Base-by-base conservation (phyloP, 2,113 vertebrate species). In the Antigone vipio region DNA sequence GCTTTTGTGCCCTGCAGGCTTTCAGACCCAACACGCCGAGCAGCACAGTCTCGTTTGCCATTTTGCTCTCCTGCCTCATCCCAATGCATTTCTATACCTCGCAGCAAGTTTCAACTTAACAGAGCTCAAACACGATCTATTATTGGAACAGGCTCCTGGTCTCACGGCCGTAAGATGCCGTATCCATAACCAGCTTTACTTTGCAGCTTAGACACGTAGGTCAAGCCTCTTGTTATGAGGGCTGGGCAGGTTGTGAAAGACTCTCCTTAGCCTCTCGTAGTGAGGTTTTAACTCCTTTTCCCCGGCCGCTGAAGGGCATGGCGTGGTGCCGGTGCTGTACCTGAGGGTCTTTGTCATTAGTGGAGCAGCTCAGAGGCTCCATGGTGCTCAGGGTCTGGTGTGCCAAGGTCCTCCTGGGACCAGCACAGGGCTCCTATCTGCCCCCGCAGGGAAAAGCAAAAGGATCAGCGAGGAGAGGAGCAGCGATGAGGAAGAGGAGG, bases 291-390 rank as follows among this genome's bases (percentile, higher is more conserved):
- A 20, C 26, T 66, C 15, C 40, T 8, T 13, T 55, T 20, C 20
- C 45, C 15, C 4, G 2, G 34, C 26, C 4, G 0, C 49, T 15
- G 42, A 27, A 50, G 18, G 45, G 53, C 59, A 35, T 2, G 1
- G 44, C 2, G 14, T 32, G 34, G n/a, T 60, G 52, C 67, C 0
- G 2, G 8, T 3, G 50, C 83, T 7, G 2, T 8, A 89, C 67
- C 64, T 18, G 35, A 7, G 32, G 8, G 4, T 35, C 59, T 19
- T 32, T 66, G 11, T 5, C 22, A 6, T 1, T 12, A 38, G 64
- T 11, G 3, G 23, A 53, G 32, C 7, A 22, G 55, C 86, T 58
- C 52, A 34, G 71, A 67, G 13, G 53, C 42, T 71, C 34, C 1
- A 42, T 26, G 73, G 47, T 79, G 62, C 66, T 79, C 35, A 6